phyloP scores from a whole-genome alignment of 1,140 invertebrate genomes.

The Meloidogyne floridensis region DNA sequence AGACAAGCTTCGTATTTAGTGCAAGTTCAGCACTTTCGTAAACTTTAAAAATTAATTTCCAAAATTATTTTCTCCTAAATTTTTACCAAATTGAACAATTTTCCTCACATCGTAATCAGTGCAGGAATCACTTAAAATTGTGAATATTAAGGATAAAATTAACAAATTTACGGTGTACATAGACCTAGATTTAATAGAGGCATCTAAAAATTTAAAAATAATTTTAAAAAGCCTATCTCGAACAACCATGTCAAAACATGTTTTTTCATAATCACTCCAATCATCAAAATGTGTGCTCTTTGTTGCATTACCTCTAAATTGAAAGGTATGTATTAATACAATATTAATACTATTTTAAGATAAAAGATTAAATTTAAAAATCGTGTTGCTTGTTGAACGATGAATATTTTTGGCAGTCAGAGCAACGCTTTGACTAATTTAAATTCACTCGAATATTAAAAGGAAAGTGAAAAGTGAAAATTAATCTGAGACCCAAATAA shows the following conservation, averaged over 20 bases:
- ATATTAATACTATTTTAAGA: too few species aligned
- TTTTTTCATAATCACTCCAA: slow-evolving; percentile 53
- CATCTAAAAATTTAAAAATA: slow-evolving; percentile 27
- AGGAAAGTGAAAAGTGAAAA: too few species aligned
- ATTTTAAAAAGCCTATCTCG: not conserved
- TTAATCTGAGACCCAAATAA: too few species aligned
- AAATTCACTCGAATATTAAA: too few species aligned
- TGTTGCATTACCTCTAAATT: slow-evolving; percentile 30
- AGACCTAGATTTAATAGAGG: slow-evolving; percentile 61
- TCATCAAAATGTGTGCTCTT: slow-evolving; percentile 34
- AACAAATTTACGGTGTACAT: slow-evolving; percentile 48
- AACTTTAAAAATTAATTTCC: slow-evolving; percentile 45
- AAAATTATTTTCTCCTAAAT: slow-evolving; percentile 28
- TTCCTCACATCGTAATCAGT: slow-evolving; percentile 61
- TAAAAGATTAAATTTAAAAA: too few species aligned
- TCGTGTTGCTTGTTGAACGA: too few species aligned
- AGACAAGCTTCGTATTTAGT: slow-evolving; percentile 54
- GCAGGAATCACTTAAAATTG: slow-evolving; percentile 51
- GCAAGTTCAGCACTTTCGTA: slow-evolving; percentile 51
- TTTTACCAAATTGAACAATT: slow-evolving; percentile 57
- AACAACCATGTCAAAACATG: slow-evolving; percentile 54
- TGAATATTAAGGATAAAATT: not conserved
- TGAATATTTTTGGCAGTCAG: too few species aligned
- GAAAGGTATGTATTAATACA: too few species aligned
- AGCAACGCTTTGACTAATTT: too few species aligned